Percentiles rank a stretch among this genome's conserved stretches.
Evolutionary conservation across 2,888 invertebrate genomes (phyloP).

Genomic region (Euplexia lucipara): DNA sequence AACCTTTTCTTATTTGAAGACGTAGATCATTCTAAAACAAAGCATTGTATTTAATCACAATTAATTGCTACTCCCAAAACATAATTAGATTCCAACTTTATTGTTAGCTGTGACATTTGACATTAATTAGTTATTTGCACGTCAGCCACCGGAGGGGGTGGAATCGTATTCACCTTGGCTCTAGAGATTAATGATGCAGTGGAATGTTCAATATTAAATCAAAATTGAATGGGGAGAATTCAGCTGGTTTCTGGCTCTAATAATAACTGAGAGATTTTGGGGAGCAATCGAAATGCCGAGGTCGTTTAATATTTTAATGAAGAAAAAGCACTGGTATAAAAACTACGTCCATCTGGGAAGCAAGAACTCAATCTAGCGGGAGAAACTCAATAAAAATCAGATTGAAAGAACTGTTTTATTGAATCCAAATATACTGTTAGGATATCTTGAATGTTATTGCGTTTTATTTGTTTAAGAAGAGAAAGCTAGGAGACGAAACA

Average conservation of each 20-base stretch:
- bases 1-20: slow-evolving; percentile 1
- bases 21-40: slow-evolving; percentile 21
- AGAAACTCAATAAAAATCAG: not conserved
- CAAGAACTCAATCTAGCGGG: not conserved
- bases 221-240: slow-evolving; percentile 57
- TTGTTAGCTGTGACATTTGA: slow-evolving; percentile 72
- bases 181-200: slow-evolving; percentile 73
- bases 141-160: slow-evolving; percentile 64
- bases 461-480: not conserved
- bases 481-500: not conserved
- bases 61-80: slow-evolving; percentile 51
- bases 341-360: not conserved
- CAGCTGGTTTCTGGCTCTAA: slow-evolving; percentile 28
- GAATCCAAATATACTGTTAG: slow-evolving; percentile 2
- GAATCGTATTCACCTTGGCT: slow-evolving; percentile 64
- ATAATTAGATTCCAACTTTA: slow-evolving; percentile 64
- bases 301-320: slow-evolving; percentile 9
- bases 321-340: not conserved
- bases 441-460: not conserved
- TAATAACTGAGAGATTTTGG: slow-evolving; percentile 39
- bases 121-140: slow-evolving; percentile 75
- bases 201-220: slow-evolving; percentile 74
- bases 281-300: slow-evolving; percentile 28
- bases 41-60: slow-evolving; percentile 45
- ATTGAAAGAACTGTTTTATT: not conserved